Conservation (phyloP, 92 coral and sea anemone genomes). For the Pocillopora grandis region DNA sequence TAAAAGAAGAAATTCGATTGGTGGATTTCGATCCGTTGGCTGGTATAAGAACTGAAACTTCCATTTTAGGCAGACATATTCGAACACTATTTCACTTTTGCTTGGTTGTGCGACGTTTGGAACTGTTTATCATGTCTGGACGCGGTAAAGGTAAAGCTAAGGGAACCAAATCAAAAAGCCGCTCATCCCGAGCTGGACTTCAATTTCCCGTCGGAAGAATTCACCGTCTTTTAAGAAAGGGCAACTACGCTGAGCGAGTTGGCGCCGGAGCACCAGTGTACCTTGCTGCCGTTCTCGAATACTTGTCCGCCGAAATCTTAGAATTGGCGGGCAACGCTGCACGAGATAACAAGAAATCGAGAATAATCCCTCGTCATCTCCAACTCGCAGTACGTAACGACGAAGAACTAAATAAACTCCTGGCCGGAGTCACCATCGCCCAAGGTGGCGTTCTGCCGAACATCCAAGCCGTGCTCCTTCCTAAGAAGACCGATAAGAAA, state of each 20-base stretch:
- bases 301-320: constrained; percentile 79
- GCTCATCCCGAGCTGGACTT: constrained; percentile 75
- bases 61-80: not conserved
- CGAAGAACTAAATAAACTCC: constrained; percentile 76
- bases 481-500: constrained; percentile 62
- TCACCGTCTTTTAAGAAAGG: constrained; percentile 74
- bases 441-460: constrained; percentile 83
- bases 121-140: constrained; percentile 57
- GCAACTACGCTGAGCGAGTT: constrained; percentile 71
- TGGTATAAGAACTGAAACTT: constrained; percentile 31
- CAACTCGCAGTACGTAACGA: constrained; percentile 81
- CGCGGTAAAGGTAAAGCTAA: constrained; percentile 84
- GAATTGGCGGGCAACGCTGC: constrained; percentile 90
- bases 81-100: too few species aligned
- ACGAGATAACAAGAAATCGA: constrained; percentile 75
- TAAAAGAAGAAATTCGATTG: constrained; percentile 57
- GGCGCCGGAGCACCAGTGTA: constrained; percentile 88
- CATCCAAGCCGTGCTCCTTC: constrained; percentile 77
- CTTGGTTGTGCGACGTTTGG: not conserved
- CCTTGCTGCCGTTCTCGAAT: constrained; percentile 79
- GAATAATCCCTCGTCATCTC: constrained; percentile 81
- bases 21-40: constrained; percentile 72
- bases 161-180: constrained; percentile 74
- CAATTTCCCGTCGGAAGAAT: constrained; percentile 88
- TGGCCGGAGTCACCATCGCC: constrained; percentile 80